Conservation (phyloP, 2,888 invertebrate genomes). For the Limnephilus auricula region DNA sequence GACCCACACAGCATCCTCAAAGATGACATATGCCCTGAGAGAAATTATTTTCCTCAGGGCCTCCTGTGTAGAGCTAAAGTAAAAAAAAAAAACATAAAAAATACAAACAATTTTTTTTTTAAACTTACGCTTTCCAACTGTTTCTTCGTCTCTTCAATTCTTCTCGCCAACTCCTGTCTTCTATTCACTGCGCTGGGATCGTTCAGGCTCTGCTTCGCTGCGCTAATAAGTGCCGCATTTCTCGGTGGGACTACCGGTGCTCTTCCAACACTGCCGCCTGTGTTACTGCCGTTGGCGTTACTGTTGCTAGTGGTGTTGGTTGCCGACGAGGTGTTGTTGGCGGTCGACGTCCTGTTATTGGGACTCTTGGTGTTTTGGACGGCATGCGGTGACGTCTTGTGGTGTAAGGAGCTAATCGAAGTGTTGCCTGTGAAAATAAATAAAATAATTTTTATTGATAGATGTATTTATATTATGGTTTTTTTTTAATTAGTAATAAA, state of each 20-base stretch:
- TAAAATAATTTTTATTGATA: slow-evolving; percentile 50
- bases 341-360: not conserved
- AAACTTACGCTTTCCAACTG: slow-evolving; percentile 93
- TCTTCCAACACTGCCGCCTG: slow-evolving; percentile 69
- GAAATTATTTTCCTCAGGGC: too few relatives aligned
- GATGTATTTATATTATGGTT: not conserved
- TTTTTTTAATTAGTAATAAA: not conserved
- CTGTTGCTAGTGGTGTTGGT: not conserved
- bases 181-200: slow-evolving; percentile 82
- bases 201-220: slow-evolving; percentile 77
- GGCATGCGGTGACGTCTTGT: slow-evolving; percentile 68
- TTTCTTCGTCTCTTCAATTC: slow-evolving; percentile 89
- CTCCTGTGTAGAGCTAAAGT: too few relatives aligned
- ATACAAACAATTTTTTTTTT: too few relatives aligned
- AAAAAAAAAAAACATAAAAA: not conserved
- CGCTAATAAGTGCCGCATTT: slow-evolving; percentile 77
- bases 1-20: too few relatives aligned
- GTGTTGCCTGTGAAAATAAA: slow-evolving; percentile 73
- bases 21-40: too few relatives aligned
- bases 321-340: not conserved
- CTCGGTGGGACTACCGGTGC: slow-evolving; percentile 72
- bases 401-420: slow-evolving; percentile 81
- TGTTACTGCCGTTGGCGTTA: slow-evolving; percentile 67
- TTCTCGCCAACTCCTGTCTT: slow-evolving; percentile 88
- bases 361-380: not conserved